Evolutionary conservation across 2,797 vertebrate species (phyloP).

Genomic region (Macropus fuliginosus): DNA sequence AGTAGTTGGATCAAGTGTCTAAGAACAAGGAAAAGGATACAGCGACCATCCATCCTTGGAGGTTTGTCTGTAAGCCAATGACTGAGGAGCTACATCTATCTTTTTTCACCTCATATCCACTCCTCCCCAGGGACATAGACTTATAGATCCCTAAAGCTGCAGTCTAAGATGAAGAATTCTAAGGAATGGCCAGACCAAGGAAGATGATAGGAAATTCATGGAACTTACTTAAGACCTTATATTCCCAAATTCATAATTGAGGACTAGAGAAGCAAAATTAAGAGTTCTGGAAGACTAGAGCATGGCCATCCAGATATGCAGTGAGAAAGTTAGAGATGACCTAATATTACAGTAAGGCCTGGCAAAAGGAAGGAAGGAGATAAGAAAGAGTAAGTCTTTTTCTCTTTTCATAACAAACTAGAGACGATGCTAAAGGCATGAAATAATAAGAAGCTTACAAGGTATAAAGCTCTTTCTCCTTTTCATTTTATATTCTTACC

Average conservation of each 20-base stretch:
- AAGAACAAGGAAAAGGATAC: background rate
- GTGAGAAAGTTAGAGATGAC: background rate
- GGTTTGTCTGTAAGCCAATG: background rate
- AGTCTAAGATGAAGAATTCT: background rate
- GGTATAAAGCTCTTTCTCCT: background rate
- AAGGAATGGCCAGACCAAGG: background rate
- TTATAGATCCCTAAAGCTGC: background rate
- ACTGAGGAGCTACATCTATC: background rate
- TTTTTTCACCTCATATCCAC: background rate
- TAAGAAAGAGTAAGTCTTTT: background rate
- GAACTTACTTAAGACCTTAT: background rate
- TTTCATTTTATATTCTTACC: background rate
- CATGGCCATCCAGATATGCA: background rate
- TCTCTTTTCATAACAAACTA: background rate
- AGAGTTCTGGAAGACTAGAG: background rate
- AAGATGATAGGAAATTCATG: background rate
- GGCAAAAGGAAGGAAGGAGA: background rate
- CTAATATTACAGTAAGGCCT: background rate
- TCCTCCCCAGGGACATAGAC: background rate
- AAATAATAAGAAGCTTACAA: background rate
- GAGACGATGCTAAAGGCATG: background rate
- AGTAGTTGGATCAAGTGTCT: background rate
- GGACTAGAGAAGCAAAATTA: background rate
- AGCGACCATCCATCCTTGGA: background rate
- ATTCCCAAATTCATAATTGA: background rate